phyloP scores from a whole-genome alignment of 1,140 invertebrate genomes.

The Drosophila hydei region DNA sequence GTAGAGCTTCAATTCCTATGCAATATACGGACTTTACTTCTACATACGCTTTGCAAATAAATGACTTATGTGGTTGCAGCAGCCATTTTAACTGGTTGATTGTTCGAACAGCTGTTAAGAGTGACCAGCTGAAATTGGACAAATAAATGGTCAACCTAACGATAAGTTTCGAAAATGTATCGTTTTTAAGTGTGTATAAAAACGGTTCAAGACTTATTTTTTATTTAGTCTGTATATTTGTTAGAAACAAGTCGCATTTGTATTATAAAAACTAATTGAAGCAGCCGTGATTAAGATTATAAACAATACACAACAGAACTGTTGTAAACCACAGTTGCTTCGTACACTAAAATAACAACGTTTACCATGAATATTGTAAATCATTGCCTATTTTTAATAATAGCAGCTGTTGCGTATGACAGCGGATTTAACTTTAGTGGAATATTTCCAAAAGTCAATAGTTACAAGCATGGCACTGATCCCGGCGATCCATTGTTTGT shows the following conservation, averaged over 20 bases:
- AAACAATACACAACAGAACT: not conserved
- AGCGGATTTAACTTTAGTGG: not conserved
- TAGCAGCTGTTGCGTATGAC: constrained; percentile 5
- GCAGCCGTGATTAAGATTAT: constrained; percentile 1
- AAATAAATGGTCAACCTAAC: constrained; percentile 15
- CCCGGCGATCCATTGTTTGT: constrained; percentile 58
- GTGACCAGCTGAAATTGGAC: constrained; percentile 12
- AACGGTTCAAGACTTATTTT: not conserved
- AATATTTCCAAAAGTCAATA: constrained; percentile 40
- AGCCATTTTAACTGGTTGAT: constrained; percentile 52
- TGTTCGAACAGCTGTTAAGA: constrained; percentile 38
- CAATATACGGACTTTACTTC: constrained; percentile 12
- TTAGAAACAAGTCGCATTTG: constrained; percentile 14
- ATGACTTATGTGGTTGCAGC: constrained; percentile 25
- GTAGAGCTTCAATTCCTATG: constrained; percentile 12
- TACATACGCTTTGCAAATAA: constrained; percentile 12
- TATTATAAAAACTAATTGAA: too few species aligned
- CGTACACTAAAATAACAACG: too few species aligned
- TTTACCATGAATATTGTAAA: constrained; percentile 13
- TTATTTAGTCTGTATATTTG: not conserved
- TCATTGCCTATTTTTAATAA: constrained; percentile 6
- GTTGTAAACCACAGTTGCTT: constrained; percentile 1
- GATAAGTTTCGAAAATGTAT: not conserved
- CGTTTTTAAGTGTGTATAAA: constrained; percentile 14
- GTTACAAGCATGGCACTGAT: constrained; percentile 40